Evolutionary conservation across 1,140 invertebrate species (phyloP).

Genomic region (Drosophila oshimai): DNA sequence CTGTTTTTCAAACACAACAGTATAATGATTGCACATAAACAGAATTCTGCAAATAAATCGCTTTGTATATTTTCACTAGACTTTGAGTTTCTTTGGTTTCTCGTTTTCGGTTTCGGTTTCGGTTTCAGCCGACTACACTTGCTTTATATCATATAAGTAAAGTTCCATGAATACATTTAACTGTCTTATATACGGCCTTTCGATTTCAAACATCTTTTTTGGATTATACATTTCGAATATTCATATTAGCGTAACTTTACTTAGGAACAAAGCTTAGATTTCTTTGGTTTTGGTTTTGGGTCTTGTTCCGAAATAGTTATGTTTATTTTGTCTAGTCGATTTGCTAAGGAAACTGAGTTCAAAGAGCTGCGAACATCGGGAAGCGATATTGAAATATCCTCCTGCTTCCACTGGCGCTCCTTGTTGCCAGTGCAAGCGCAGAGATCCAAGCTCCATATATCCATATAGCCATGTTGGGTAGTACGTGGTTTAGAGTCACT

Average conservation of each 20-base stretch:
- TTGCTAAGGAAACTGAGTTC: slow-evolving; percentile 71
- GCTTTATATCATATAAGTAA: slow-evolving; percentile 20
- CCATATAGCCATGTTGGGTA: too few relatives aligned
- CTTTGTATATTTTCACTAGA: slow-evolving; percentile 42
- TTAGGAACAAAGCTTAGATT: slow-evolving; percentile 72
- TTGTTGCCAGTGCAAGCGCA: slow-evolving; percentile 60
- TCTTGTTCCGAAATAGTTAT: slow-evolving; percentile 36
- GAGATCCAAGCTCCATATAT: slow-evolving; percentile 42
- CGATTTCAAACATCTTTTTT: slow-evolving; percentile 35
- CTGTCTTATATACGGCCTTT: slow-evolving; percentile 22
- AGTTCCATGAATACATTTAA: slow-evolving; percentile 36
- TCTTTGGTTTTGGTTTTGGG: slow-evolving; percentile 29
- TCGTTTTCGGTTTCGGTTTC: background rate
- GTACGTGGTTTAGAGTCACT: slow-evolving; percentile 37
- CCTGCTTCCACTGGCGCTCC: slow-evolving; percentile 60
- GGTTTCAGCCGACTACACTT: background rate
- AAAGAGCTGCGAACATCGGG: slow-evolving; percentile 69
- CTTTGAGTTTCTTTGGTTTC: slow-evolving; percentile 2
- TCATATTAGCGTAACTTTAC: slow-evolving; percentile 50
- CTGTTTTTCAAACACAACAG: slow-evolving; percentile 26
- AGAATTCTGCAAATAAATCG: slow-evolving; percentile 11
- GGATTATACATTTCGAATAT: slow-evolving; percentile 75
- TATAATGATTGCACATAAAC: slow-evolving; percentile 33
- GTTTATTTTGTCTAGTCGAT: slow-evolving; percentile 29
- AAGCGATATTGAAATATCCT: slow-evolving; percentile 59